phyloP scores from a whole-genome alignment of 2,888 invertebrate genomes.

The Polyploca ridens region DNA sequence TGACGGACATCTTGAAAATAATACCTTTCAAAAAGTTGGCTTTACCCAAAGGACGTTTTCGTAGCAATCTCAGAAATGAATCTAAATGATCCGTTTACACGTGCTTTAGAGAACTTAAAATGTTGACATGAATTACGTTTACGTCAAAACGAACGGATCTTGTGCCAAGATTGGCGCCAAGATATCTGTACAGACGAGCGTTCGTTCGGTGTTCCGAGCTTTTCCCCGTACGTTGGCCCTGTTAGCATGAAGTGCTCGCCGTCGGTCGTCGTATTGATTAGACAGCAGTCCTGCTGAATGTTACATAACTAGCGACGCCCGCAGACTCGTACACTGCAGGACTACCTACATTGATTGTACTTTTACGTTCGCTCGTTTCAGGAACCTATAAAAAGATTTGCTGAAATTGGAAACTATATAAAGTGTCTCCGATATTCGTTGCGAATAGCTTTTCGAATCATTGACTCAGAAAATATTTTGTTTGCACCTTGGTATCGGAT shows the following conservation, averaged over 20 bases:
- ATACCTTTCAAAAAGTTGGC: not conserved
- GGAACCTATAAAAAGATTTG: constrained; percentile 37
- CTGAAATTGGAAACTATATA: constrained; percentile 18
- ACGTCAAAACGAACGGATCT: constrained; percentile 42
- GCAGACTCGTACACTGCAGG: constrained; percentile 62
- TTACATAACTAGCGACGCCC: constrained; percentile 73
- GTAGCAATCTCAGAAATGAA: constrained; percentile 20
- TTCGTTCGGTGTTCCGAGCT: constrained; percentile 41
- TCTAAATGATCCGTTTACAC: constrained; percentile 29
- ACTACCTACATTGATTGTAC: constrained; percentile 48
- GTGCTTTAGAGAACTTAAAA: constrained; percentile 36
- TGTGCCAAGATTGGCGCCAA: constrained; percentile 59
- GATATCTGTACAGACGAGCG: constrained; percentile 50
- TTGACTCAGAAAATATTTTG: not conserved
- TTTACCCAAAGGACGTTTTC: not conserved
- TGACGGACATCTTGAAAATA: not conserved
- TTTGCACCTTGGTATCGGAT: not conserved
- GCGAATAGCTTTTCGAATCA: not conserved
- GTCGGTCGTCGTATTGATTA: constrained; percentile 72
- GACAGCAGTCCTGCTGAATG: constrained; percentile 73
- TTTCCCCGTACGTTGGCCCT: constrained; percentile 72
- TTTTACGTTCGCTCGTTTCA: constrained; percentile 37
- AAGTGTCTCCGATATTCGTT: constrained; percentile 3
- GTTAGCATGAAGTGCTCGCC: constrained; percentile 68
- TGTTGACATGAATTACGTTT: constrained; percentile 19